Evolutionary conservation across 1,140 invertebrate genomes (phyloP).

Genomic region (Copidosoma floridanum): DNA sequence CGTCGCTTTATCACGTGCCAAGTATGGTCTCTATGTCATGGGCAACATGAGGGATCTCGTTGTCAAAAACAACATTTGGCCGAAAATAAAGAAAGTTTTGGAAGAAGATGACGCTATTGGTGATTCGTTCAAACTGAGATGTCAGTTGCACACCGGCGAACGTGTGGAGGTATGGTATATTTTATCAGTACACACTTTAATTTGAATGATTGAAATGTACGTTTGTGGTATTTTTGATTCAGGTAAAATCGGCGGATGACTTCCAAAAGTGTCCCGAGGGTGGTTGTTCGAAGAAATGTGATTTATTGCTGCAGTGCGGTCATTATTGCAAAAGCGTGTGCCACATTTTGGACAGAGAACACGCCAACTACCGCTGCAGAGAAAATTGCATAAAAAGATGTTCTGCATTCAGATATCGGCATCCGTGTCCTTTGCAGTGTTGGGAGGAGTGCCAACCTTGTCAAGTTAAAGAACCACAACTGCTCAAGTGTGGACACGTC

Average conservation of each 20-base stretch:
- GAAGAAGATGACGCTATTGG: conserved; percentile 52
- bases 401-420: background rate
- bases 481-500: background rate
- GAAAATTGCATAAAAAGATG: background rate
- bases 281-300: background rate
- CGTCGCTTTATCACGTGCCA: conserved; percentile 71
- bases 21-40: conserved; percentile 68
- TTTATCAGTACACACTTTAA: no score
- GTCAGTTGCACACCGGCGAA: conserved; percentile 3
- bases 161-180: no score
- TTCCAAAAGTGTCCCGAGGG: conserved; percentile 8
- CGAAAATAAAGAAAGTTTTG: conserved; percentile 54
- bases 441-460: background rate
- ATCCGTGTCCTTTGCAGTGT: background rate
- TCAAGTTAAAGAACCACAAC: background rate
- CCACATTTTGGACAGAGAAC: conserved; percentile 6
- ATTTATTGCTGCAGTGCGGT: background rate
- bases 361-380: background rate
- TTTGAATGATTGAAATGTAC: no score
- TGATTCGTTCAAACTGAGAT: conserved; percentile 7
- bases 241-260: background rate
- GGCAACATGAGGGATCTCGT: conserved; percentile 67
- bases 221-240: background rate
- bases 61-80: conserved; percentile 57
- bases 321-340: background rate